Evolutionary conservation across 2,888 invertebrate genomes (phyloP).

Genomic region (Neoscelio sp.): DNA sequence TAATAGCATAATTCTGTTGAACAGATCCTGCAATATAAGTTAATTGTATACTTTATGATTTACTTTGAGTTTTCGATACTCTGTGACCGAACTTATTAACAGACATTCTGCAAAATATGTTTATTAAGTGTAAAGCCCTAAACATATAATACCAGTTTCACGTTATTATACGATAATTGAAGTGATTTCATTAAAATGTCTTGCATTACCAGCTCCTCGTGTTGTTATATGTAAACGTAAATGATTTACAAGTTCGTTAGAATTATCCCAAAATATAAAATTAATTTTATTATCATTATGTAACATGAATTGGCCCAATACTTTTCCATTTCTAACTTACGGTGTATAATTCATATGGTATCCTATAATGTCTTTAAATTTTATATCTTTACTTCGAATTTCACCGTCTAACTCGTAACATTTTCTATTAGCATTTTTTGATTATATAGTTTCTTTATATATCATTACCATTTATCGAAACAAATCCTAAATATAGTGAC

Average conservation of each 20-base stretch:
- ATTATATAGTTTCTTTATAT: slow-evolving; percentile 49
- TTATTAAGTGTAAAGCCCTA: background rate
- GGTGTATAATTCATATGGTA: background rate
- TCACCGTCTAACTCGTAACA: slow-evolving; percentile 23
- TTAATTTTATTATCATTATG: slow-evolving; percentile 6
- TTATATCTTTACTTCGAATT: background rate
- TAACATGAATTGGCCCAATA: background rate
- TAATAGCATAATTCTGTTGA: background rate
- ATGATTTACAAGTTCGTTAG: slow-evolving; percentile 22
- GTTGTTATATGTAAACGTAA: slow-evolving; percentile 5
- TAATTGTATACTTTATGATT: too few relatives aligned
- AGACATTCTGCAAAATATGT: background rate
- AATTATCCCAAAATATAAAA: slow-evolving; percentile 23
- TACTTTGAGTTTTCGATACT: too few relatives aligned
- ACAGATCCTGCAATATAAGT: background rate
- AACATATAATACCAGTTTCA: slow-evolving; percentile 5
- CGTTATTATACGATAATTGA: slow-evolving; percentile 22
- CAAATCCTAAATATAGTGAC: slow-evolving; percentile 3
- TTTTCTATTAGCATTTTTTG: slow-evolving; percentile 62
- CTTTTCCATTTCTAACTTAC: too few relatives aligned
- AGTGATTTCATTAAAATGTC: slow-evolving; percentile 14
- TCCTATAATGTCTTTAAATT: slow-evolving; percentile 32
- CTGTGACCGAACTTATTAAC: slow-evolving; percentile 6
- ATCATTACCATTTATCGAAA: slow-evolving; percentile 23
- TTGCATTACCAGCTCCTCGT: background rate